Evolutionary conservation across 35 echinoderm and acorn worm species (phyloP).

Genomic region (Ptychodera flava): DNA sequence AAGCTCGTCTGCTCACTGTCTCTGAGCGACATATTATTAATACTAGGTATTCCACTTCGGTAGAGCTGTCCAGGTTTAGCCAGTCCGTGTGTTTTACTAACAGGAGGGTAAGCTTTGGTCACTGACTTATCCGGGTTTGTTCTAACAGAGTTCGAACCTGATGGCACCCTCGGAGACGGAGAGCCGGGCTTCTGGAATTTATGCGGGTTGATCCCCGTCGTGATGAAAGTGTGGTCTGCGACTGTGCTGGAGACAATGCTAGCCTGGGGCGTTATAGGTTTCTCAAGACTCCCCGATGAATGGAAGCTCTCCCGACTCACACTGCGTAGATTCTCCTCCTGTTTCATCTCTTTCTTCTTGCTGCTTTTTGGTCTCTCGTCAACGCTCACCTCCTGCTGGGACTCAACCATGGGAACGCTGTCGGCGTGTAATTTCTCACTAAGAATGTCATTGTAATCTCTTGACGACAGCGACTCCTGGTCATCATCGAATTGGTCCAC

Average conservation of each 20-base stretch:
- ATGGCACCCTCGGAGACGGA: slow-evolving; percentile 37
- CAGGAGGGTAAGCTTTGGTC: slow-evolving; percentile 26
- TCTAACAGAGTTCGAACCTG: slow-evolving; percentile 39
- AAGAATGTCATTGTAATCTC: slow-evolving; percentile 61
- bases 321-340: neutral
- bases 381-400: slow-evolving; percentile 4
- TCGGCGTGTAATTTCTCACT: slow-evolving; percentile 27
- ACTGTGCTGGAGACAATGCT: slow-evolving; percentile 6
- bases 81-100: slow-evolving; percentile 42
- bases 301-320: neutral
- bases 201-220: neutral
- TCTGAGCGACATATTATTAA: slow-evolving; percentile 37
- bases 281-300: neutral
- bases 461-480: slow-evolving; percentile 39
- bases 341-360: neutral
- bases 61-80: slow-evolving; percentile 67
- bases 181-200: neutral
- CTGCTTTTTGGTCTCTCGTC: slow-evolving; percentile 19
- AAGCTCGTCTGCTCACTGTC: slow-evolving; percentile 68
- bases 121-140: slow-evolving; percentile 43
- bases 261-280: slow-evolving; percentile 4
- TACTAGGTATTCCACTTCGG: slow-evolving; percentile 61
- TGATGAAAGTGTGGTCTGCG: neutral
- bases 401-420: neutral
- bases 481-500: slow-evolving; percentile 74